Evolutionary conservation across 1,140 invertebrate species (phyloP).

Genomic region (Caenorhabditis briggsae): DNA sequence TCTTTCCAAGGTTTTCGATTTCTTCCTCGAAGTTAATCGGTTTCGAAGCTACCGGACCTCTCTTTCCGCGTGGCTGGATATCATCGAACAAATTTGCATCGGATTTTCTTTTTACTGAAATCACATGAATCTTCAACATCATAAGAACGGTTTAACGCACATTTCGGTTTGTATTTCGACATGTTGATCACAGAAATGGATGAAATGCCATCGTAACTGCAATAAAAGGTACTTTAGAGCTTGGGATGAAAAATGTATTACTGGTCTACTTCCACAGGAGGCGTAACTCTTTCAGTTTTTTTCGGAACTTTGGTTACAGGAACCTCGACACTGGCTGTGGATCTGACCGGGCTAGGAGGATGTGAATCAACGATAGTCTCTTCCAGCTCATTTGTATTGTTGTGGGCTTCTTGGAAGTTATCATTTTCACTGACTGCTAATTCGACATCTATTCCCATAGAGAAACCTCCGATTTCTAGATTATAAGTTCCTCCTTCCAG

Average conservation of each 20-base stretch:
- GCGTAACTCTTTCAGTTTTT: background rate
- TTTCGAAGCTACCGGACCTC: background rate
- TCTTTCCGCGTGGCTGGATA: slow-evolving; percentile 8
- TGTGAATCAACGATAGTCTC: background rate
- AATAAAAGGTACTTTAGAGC: background rate
- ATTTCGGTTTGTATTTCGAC: background rate
- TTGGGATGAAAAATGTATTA: background rate
- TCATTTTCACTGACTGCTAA: background rate
- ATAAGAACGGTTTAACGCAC: background rate
- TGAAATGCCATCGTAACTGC: background rate
- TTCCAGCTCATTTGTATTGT: background rate
- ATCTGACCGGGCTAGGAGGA: no score
- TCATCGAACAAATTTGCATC: background rate
- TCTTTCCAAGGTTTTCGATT: background rate
- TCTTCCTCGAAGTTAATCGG: slow-evolving; percentile 16
- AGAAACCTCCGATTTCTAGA: slow-evolving; percentile 1
- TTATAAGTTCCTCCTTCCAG: background rate
- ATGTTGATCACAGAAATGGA: background rate
- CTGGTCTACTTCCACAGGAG: background rate
- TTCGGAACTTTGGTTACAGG: background rate
- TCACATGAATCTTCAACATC: no score
- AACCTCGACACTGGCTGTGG: no score
- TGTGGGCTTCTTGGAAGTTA: background rate
- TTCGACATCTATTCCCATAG: slow-evolving; percentile 22
- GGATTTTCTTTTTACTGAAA: slow-evolving; percentile 20